Conservation (phyloP, 2,888 invertebrate genomes). For the Acheta domesticus region DNA sequence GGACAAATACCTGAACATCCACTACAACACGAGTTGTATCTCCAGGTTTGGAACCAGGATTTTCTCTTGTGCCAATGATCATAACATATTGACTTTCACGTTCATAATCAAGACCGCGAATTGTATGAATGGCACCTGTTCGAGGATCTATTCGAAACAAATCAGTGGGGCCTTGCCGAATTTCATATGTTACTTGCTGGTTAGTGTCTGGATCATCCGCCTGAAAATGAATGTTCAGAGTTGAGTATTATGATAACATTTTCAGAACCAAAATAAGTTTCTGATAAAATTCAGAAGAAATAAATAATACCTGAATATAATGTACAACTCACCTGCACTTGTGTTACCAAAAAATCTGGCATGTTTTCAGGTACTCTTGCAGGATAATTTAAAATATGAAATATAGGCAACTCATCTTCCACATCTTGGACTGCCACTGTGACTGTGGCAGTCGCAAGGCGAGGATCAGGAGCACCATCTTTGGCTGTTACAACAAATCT, state of each 20-base stretch:
- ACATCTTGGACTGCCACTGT: slow-evolving; percentile 75
- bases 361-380: slow-evolving; percentile 82
- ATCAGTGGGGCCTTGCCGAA: slow-evolving; percentile 76
- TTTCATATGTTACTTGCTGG: slow-evolving; percentile 73
- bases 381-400: slow-evolving; percentile 68
- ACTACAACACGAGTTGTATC: slow-evolving; percentile 72
- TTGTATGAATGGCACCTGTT: slow-evolving; percentile 73
- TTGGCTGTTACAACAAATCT: slow-evolving; percentile 83
- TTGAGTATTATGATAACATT: neutral
- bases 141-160: slow-evolving; percentile 78
- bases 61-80: slow-evolving; percentile 79
- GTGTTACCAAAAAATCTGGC: slow-evolving; percentile 71
- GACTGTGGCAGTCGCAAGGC: slow-evolving; percentile 83
- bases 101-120: slow-evolving; percentile 75
- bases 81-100: slow-evolving; percentile 68
- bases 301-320: neutral
- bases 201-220: slow-evolving; percentile 78
- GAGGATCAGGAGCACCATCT: slow-evolving; percentile 80
- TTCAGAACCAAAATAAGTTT: neutral
- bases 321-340: slow-evolving; percentile 61
- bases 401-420: slow-evolving; percentile 79
- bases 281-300: neutral
- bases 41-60: slow-evolving; percentile 63
- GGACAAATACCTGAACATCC: slow-evolving; percentile 59
- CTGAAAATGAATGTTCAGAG: slow-evolving; percentile 48